These are phyloP conservation scores for Erebia epiphron DNA, from an alignment of 2,888 invertebrate species.

Conservation along the genomic window DNA sequence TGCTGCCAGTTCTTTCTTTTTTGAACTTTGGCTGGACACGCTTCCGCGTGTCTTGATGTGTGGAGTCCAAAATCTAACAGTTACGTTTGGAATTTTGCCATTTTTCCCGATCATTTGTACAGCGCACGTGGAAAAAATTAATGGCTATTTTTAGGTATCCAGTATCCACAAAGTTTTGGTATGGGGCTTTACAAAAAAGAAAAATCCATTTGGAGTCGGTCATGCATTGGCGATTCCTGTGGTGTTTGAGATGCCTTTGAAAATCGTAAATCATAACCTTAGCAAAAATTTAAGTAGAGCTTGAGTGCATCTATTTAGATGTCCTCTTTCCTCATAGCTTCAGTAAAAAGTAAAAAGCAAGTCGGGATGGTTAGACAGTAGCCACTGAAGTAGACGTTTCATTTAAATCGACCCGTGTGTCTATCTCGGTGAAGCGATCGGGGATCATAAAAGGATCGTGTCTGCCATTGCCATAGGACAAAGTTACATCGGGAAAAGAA, in stretches of 20 bases:
- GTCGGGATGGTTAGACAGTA: too few species aligned
- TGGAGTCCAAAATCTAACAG: background rate
- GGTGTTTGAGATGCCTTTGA: background rate
- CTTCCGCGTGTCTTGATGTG: too few species aligned
- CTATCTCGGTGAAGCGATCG: background rate
- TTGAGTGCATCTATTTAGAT: background rate
- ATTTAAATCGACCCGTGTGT: background rate
- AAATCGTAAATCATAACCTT: background rate
- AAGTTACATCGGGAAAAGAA: background rate
- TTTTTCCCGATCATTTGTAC: conserved; percentile 7
- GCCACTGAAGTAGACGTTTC: too few species aligned
- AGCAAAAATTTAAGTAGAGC: background rate
- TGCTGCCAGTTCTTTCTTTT: too few species aligned
- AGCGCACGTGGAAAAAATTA: conserved; percentile 15
- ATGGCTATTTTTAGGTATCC: conserved; percentile 10
- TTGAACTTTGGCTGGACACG: too few species aligned
- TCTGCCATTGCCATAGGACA: background rate
- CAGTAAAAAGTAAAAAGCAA: too few species aligned
- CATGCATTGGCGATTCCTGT: background rate
- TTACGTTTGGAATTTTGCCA: background rate
- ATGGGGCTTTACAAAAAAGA: conserved; percentile 12
- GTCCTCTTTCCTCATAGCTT: background rate
- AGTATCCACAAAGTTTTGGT: conserved; percentile 12
- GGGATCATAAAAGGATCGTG: background rate
- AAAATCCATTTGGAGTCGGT: background rate